Evolutionary conservation across 1,140 invertebrate species (phyloP).

Genomic region (Megalopta genalis): DNA sequence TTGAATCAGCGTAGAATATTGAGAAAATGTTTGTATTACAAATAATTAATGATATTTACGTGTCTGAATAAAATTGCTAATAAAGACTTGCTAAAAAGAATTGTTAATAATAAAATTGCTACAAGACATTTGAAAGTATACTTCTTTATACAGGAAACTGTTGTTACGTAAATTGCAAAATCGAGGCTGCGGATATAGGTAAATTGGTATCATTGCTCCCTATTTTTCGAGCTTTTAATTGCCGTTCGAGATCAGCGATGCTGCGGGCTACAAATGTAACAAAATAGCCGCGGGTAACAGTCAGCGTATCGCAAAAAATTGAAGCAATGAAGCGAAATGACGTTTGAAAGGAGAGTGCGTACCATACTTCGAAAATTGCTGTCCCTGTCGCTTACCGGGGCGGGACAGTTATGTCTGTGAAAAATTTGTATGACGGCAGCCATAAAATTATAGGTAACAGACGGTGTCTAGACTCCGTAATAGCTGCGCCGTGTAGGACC

Average conservation of each 20-base stretch:
- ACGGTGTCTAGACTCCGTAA: neutral
- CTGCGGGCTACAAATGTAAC: conserved; percentile 7
- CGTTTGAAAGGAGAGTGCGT: conserved; percentile 24
- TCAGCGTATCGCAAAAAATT: neutral
- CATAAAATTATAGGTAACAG: neutral
- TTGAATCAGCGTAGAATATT: too few species aligned
- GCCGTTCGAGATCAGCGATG: neutral
- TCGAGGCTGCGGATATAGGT: neutral
- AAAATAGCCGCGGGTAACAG: neutral
- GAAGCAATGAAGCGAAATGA: conserved; percentile 9
- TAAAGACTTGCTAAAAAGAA: too few species aligned
- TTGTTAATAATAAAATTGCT: too few species aligned
- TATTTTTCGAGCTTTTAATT: conserved; percentile 3
- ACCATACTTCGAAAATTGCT: neutral
- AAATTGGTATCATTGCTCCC: neutral
- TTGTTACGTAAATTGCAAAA: conserved; percentile 6
- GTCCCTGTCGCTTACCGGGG: neutral
- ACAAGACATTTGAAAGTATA: too few species aligned
- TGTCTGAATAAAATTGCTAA: too few species aligned
- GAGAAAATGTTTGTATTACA: too few species aligned
- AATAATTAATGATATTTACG: too few species aligned
- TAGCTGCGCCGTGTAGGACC: neutral
- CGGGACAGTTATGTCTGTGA: neutral
- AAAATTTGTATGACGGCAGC: neutral
- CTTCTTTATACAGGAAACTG: too few species aligned